These are phyloP conservation scores for Thalassaphorura encarpata DNA, from an alignment of 1,140 invertebrate species.

Conservation along the genomic window DNA sequence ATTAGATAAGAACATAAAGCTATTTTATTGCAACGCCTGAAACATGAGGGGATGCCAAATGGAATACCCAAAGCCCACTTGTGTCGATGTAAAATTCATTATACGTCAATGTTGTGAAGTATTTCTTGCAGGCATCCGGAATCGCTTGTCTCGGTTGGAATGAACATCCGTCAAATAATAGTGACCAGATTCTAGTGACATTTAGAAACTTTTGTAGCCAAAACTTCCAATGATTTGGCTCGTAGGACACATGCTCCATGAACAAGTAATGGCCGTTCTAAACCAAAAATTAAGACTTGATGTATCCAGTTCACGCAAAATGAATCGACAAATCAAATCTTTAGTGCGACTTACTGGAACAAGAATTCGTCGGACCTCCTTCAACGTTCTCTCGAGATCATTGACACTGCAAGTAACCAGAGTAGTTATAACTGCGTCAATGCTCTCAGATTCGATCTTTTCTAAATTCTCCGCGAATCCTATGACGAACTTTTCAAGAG, in stretches of 20 bases:
- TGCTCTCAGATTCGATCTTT: conserved; percentile 25
- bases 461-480: conserved; percentile 32
- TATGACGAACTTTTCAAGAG: conserved; percentile 31
- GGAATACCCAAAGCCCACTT: neutral
- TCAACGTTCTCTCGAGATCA: conserved; percentile 28
- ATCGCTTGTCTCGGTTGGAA: neutral
- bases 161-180: neutral
- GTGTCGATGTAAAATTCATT: neutral
- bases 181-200: neutral
- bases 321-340: too few species aligned
- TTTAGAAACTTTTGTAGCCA: neutral
- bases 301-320: too few species aligned
- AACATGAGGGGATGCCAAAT: neutral
- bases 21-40: neutral
- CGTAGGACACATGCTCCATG: conserved; percentile 30
- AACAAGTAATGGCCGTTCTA: conserved; percentile 32
- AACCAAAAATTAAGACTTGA: too few species aligned
- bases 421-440: conserved; percentile 35
- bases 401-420: conserved; percentile 34
- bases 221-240: neutral
- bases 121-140: neutral
- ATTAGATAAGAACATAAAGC: too few species aligned
- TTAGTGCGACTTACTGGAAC: conserved; percentile 33
- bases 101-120: neutral
- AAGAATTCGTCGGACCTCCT: conserved; percentile 35